These are phyloP conservation scores for Antennarius striatus DNA, from an alignment of 2,113 vertebrate species.

Conservation along the genomic window DNA sequence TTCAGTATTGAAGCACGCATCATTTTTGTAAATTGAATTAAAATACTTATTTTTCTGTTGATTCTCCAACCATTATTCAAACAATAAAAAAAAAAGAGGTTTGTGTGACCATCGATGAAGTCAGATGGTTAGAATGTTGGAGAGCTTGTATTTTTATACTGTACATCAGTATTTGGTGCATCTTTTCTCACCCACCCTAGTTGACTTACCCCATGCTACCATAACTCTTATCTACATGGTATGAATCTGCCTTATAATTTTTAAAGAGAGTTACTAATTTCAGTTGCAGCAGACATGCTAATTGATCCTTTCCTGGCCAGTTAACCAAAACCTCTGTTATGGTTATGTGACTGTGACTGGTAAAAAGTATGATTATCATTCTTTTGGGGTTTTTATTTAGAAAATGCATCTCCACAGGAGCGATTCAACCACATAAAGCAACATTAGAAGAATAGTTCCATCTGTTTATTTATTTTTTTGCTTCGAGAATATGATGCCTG, in stretches of 20 bases:
- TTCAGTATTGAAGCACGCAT: too few species aligned
- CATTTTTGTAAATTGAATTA: too few species aligned
- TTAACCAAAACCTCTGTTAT: constrained; percentile 35
- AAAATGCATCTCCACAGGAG: constrained; percentile 11
- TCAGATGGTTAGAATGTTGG: too few species aligned
- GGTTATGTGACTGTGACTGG: constrained; percentile 23
- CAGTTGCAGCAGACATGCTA: constrained; percentile 15
- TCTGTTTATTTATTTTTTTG: too few species aligned
- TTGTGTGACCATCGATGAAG: too few species aligned
- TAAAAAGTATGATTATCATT: constrained; percentile 23
- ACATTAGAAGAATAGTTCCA: not conserved
- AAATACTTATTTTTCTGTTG: too few species aligned
- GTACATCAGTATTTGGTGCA: constrained; percentile 17
- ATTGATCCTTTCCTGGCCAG: constrained; percentile 43
- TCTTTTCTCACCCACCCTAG: constrained; percentile 26
- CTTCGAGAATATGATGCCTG: too few species aligned
- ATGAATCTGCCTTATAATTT: constrained; percentile 42
- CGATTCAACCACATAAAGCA: not conserved
- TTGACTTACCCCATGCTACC: constrained; percentile 9
- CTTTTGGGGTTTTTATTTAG: constrained; percentile 32
- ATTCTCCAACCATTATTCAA: too few species aligned
- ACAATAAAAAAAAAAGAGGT: too few species aligned
- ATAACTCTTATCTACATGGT: not conserved
- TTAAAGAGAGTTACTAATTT: constrained; percentile 48
- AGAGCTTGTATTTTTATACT: not conserved